Evolutionary conservation across 2,888 invertebrate species (phyloP).

Genomic region (Escarpia spicata): DNA sequence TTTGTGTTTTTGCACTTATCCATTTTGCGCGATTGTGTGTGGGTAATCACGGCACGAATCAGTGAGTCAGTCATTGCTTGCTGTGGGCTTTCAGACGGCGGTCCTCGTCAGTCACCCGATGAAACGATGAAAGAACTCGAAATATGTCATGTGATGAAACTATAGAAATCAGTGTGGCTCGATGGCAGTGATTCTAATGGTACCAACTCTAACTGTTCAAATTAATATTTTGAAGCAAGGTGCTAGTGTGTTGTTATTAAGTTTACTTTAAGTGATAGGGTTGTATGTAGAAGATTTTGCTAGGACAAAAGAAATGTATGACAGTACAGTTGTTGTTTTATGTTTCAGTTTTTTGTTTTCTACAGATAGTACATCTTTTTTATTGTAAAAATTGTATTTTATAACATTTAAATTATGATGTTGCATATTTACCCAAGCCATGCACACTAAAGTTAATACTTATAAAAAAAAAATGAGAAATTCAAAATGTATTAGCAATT

Average conservation of each 20-base stretch:
- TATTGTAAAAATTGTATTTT: not conserved
- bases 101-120: not conserved
- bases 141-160: not conserved
- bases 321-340: not conserved
- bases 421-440: not conserved
- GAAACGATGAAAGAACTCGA: not conserved
- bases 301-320: not conserved
- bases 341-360: not conserved
- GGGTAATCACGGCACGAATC: not conserved
- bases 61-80: not conserved
- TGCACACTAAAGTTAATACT: not conserved
- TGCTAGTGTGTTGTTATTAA: no score
- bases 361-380: not conserved
- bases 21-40: not conserved
- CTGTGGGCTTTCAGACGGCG: not conserved
- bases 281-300: no score
- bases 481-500: not conserved
- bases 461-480: not conserved
- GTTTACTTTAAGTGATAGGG: no score
- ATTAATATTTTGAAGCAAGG: no score
- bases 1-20: conserved; percentile 9
- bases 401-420: not conserved
- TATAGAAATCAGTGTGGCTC: not conserved
- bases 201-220: not conserved
- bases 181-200: not conserved